Base-by-base conservation (phyloP, 2,113 vertebrate species). In the Mormoops blainvillei region DNA sequence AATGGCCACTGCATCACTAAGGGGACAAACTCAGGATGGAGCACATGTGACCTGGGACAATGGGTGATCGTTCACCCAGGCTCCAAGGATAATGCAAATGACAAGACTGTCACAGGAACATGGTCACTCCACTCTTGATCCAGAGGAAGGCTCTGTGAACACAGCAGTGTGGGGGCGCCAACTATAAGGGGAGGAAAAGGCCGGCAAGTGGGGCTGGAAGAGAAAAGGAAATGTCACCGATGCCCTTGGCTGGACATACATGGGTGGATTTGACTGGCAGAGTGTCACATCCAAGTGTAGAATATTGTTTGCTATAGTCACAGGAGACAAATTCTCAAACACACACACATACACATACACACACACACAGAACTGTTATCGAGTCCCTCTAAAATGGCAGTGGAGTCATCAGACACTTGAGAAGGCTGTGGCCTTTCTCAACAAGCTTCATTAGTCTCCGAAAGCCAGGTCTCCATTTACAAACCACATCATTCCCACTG, bases 181-280 rank as follows among this genome's bases (percentile, higher is more conserved):
- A 11, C 18, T 19, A 3, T n/a, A 61, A n/a, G 16, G 12, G 7
- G 7, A 0, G 5, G n/a, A 14, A 3, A 41, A 68, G 33, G 7
- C 33, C 1, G 45, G 20, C 16, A 33, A 52, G 50, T 2, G 4
- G 50, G 36, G 18, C 5, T 22, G 28, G 36, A 24, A 43, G 26
- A 43, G 10, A 56, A 76, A 54, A 28, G 80, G 12, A 38, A 68
- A 8, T 7, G 4, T 9, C 33, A 2, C 8, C 16, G 1, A 7
- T 10, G 2, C 1, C 7, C 18, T 8, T 36, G 0, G 38, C 74
- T 43, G 10, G 41, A 28, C n/a, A 50, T 2, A 7, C 11, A 1
- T 2, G 65, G 28, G 24, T 4, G 11, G 80, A 3, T 1, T 3
- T 58, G 33, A 28, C 3, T 28, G 7, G 41, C 3, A 18, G 13